Evolutionary conservation across 2,888 invertebrate species (phyloP).

Genomic region (Marronus borbonicus): DNA sequence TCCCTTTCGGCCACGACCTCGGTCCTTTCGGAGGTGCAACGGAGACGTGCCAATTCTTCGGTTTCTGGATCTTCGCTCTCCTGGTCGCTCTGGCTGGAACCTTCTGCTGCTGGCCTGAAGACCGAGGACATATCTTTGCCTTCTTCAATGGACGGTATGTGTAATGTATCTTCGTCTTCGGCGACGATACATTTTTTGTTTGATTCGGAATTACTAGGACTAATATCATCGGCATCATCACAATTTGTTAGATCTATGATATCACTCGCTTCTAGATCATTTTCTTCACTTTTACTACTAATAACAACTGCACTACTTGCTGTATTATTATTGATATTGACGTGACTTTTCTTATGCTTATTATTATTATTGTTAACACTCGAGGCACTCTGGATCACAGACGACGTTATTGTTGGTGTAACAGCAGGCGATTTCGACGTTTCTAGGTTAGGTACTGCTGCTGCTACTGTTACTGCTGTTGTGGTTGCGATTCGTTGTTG

Average conservation of each 20-base stretch:
- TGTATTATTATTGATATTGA: not conserved
- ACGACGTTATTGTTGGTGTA: slow-evolving; percentile 39
- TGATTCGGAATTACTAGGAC: slow-evolving; percentile 5
- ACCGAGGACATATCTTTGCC: slow-evolving; percentile 66
- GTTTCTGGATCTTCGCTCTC: slow-evolving; percentile 84
- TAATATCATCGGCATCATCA: slow-evolving; percentile 64
- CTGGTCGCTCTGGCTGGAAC: slow-evolving; percentile 71
- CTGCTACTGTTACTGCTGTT: slow-evolving; percentile 31
- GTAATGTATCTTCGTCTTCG: slow-evolving; percentile 59
- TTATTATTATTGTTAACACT: slow-evolving; percentile 42
- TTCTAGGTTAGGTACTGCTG: slow-evolving; percentile 47
- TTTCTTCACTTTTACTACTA: slow-evolving; percentile 62
- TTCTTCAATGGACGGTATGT: slow-evolving; percentile 58
- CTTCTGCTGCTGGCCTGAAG: slow-evolving; percentile 69
- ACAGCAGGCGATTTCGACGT: slow-evolving; percentile 26
- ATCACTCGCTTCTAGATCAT: slow-evolving; percentile 62
- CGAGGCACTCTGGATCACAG: slow-evolving; percentile 61
- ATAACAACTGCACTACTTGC: slow-evolving; percentile 50
- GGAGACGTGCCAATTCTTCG: slow-evolving; percentile 85
- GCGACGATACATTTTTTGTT: slow-evolving; percentile 53
- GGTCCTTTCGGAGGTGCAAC: slow-evolving; percentile 91
- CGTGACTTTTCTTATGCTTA: not conserved
- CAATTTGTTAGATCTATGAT: slow-evolving; percentile 69
- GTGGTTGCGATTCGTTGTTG: slow-evolving; percentile 35
- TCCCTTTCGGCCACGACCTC: slow-evolving; percentile 92